These are phyloP conservation scores for Brienomyrus longianalis DNA, from an alignment of 2,113 vertebrate genomes.

Conservation along the genomic window DNA sequence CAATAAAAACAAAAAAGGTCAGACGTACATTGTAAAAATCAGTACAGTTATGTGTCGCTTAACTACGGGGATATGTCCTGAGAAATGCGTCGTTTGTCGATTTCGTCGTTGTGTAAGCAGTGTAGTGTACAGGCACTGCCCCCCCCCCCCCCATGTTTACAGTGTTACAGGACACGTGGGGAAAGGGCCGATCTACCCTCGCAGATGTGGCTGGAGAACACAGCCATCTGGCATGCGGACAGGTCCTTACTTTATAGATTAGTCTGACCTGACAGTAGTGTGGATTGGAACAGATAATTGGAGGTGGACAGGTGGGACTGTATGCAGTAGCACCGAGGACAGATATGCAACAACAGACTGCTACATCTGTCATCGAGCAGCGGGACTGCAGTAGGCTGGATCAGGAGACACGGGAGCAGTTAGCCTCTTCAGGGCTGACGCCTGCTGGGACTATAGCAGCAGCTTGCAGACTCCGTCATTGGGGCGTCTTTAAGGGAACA, in stretches of 20 bases:
- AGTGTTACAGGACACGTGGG: background rate
- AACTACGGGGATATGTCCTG: too few species aligned
- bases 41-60: too few species aligned
- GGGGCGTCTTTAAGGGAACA: background rate
- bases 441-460: background rate
- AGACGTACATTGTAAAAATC: too few species aligned
- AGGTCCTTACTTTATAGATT: background rate
- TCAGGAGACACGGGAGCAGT: background rate
- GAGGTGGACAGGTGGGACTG: background rate
- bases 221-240: background rate
- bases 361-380: slow-evolving; percentile 1
- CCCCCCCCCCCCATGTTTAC: background rate
- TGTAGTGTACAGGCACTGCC: too few species aligned
- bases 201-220: background rate
- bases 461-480: background rate
- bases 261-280: background rate
- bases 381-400: background rate
- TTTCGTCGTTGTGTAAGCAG: too few species aligned
- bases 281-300: background rate
- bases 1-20: too few species aligned
- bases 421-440: background rate
- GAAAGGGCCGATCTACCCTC: background rate
- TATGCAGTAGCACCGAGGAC: background rate
- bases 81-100: too few species aligned
- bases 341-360: background rate